Evolutionary conservation across 2,797 vertebrate species (phyloP), one percentile per base, ranked within the genome.

Genomic region (Protosalanx chinensis): DNA sequence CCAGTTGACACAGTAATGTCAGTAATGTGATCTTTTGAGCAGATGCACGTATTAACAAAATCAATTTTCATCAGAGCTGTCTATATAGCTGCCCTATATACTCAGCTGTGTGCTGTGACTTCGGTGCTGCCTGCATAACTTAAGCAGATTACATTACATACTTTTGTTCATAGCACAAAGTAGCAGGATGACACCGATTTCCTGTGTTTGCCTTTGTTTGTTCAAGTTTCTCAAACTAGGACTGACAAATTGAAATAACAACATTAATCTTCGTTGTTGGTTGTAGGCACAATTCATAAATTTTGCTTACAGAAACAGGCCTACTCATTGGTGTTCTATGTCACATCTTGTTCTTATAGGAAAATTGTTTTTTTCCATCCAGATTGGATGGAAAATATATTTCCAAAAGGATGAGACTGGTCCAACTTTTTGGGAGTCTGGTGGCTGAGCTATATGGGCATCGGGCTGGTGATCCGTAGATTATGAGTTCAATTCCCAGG

Each of bases 81-180:
- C 65, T 80, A n/a, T n/a, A n/a, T n/a, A n/a, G n/a, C n/a, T n/a
- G 8, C 58, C 23, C 27, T 27, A 8, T 27, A 8, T 12, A 4
- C 58, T 74, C 69, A 69, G 65, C 15, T 76, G 75, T 76, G 80
- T 85, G 84, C 72, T 77, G 37, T 75, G 75, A 68, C 78, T 79
- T 64, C 23, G 72, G 72, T 75, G 81, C 80, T 16, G 75, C 70
- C 68, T 79, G 35, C 62, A 68, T 23, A 78, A 77, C 72, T 37
- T 80, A 35, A 70, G 77, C 64, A 79, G 81, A 87, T 78, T 84
- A 62, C 71, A 81, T 90, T 88, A 76, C 87, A 85, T 74, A 61
- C 84, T 20, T 18, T 60, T 76, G 12, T 68, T 84, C 53, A 53
- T 23, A 13, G 61, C 18, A 60, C 8, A 60, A 23, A 27, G 2